Percentiles rank a stretch among this genome's conserved stretches.
These are phyloP conservation scores for Helicolenus hilgendorfi DNA, from an alignment of 2,797 vertebrate genomes.

Conservation along the genomic window DNA sequence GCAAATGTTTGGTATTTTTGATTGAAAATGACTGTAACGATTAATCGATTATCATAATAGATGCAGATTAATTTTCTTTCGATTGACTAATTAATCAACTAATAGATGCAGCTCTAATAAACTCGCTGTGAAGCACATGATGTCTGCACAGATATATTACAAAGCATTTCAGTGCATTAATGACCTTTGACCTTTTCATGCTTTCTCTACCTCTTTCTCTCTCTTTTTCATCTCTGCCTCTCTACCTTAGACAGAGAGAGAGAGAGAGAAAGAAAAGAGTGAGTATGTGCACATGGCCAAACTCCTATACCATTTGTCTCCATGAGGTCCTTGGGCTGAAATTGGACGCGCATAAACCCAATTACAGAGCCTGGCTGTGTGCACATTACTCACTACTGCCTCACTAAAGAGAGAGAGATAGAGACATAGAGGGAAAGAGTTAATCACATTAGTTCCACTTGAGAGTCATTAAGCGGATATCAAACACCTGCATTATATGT, in stretches of 20 bases:
- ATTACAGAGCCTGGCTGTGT: constrained; percentile 60
- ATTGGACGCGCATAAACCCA: constrained; percentile 62
- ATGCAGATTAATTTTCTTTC: background rate
- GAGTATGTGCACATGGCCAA: background rate
- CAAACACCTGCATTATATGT: constrained; percentile 39
- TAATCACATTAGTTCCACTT: constrained; percentile 59
- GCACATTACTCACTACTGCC: constrained; percentile 66
- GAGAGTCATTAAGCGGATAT: constrained; percentile 53
- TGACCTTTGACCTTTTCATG: constrained; percentile 28
- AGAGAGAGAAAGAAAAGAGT: background rate
- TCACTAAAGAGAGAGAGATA: constrained; percentile 1
- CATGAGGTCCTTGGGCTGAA: constrained; percentile 24
- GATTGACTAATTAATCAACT: background rate
- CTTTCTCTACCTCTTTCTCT: background rate
- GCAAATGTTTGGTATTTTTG: too few relatives aligned
- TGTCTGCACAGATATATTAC: background rate
- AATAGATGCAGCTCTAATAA: background rate
- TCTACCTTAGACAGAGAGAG: background rate
- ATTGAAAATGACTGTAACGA: background rate
- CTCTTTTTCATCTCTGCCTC: background rate
- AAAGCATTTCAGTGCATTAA: background rate
- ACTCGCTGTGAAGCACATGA: background rate
- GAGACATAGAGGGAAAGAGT: constrained; percentile 17
- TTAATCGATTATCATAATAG: background rate
- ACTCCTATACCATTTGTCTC: constrained; percentile 29